phyloP scores from a whole-genome alignment of 2,888 invertebrate genomes.

The Stictocephala bisonia region DNA sequence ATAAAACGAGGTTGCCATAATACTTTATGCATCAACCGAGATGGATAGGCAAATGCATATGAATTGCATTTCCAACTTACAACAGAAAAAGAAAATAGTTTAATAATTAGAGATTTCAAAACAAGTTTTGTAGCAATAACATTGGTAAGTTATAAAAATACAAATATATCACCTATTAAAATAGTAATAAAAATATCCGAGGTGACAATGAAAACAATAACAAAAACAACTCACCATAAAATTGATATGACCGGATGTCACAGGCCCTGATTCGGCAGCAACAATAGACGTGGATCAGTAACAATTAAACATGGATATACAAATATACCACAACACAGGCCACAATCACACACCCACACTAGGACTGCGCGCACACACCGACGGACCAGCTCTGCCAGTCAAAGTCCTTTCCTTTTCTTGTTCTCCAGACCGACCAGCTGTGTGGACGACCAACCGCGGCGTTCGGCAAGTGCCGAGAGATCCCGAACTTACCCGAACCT shows the following conservation, averaged over 20 bases:
- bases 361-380: conserved; percentile 26
- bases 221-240: conserved; percentile 22
- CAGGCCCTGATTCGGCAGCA: background rate
- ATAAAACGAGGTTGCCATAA: too few relatives aligned
- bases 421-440: conserved; percentile 40
- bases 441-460: background rate
- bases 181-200: too few relatives aligned
- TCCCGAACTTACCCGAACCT: conserved; percentile 19
- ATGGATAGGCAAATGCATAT: too few relatives aligned
- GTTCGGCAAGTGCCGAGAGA: too few relatives aligned
- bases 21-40: too few relatives aligned
- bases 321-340: background rate
- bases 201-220: conserved; percentile 28
- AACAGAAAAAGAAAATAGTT: too few relatives aligned
- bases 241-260: too few relatives aligned
- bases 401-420: conserved; percentile 18
- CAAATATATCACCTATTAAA: too few relatives aligned
- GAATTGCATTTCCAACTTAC: too few relatives aligned
- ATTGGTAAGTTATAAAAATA: too few relatives aligned
- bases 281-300: background rate
- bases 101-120: too few relatives aligned
- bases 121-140: too few relatives aligned
- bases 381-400: conserved; percentile 32
- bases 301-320: background rate
- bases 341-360: conserved; percentile 41